Evolutionary conservation across 1,140 invertebrate species (phyloP).

Genomic region (Drosophila baimaii): DNA sequence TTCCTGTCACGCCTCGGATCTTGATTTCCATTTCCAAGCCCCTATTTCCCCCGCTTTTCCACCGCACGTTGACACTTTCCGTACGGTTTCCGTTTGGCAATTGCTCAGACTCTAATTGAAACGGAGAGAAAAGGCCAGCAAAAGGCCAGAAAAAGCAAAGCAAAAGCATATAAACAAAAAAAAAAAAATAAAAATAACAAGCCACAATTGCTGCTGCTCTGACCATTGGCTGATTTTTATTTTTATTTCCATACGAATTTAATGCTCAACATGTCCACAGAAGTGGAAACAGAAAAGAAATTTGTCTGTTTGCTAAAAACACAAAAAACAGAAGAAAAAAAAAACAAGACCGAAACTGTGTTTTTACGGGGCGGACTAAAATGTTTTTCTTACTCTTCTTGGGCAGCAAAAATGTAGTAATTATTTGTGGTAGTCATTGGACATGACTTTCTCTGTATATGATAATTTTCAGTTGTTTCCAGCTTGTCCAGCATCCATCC

Average conservation of each 20-base stretch:
- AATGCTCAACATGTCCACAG: constrained; percentile 16
- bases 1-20: constrained; percentile 56
- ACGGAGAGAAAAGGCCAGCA: constrained; percentile 18
- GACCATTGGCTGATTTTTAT: constrained; percentile 39
- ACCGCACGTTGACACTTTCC: constrained; percentile 53
- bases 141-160: background rate
- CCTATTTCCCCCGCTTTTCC: constrained; percentile 9
- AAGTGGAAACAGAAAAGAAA: constrained; percentile 17
- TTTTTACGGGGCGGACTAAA: constrained; percentile 21
- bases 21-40: constrained; percentile 15
- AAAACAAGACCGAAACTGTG: constrained; percentile 20
- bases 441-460: constrained; percentile 52
- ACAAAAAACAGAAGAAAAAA: background rate
- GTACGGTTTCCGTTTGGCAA: constrained; percentile 55
- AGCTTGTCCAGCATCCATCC: constrained; percentile 26
- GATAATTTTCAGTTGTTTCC: constrained; percentile 44
- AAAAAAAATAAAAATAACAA: constrained; percentile 21
- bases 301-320: constrained; percentile 14
- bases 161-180: background rate
- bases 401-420: constrained; percentile 41
- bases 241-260: constrained; percentile 33
- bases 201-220: constrained; percentile 24
- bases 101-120: constrained; percentile 53
- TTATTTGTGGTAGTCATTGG: constrained; percentile 46
- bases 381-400: constrained; percentile 33